Conservation (phyloP, 2,888 invertebrate species). For the Odontomyia ornata region DNA sequence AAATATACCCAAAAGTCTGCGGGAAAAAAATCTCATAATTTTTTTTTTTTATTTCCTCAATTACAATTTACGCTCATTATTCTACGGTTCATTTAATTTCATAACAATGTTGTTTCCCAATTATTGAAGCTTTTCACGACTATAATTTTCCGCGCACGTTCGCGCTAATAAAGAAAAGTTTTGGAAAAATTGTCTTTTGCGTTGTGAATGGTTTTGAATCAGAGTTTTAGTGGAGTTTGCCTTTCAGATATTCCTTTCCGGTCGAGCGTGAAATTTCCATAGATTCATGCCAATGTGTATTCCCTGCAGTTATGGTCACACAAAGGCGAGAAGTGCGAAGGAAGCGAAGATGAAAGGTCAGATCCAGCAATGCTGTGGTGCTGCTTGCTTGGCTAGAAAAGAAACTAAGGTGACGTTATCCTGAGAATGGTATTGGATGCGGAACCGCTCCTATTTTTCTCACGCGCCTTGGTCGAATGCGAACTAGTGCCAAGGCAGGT, state of each 20-base stretch:
- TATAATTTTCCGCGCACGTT: constrained; percentile 23
- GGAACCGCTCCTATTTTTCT: too few relatives aligned
- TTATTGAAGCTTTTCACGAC: constrained; percentile 14
- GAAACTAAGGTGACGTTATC: too few relatives aligned
- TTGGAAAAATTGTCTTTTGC: not conserved
- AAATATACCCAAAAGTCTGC: not conserved
- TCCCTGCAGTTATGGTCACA: too few relatives aligned
- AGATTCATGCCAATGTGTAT: too few relatives aligned
- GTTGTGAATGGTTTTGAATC: not conserved
- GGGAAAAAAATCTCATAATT: not conserved
- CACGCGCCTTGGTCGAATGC: not conserved
- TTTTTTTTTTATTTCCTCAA: constrained; percentile 1
- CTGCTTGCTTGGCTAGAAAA: too few relatives aligned
- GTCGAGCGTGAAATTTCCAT: too few relatives aligned
- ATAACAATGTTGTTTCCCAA: constrained; percentile 25
- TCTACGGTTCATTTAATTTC: constrained; percentile 36
- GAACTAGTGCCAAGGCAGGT: not conserved
- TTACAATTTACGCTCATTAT: constrained; percentile 39
- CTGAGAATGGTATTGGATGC: too few relatives aligned
- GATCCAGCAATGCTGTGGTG: too few relatives aligned
- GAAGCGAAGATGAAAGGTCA: too few relatives aligned
- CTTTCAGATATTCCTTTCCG: too few relatives aligned
- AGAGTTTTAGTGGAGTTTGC: too few relatives aligned
- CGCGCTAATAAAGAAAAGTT: not conserved
- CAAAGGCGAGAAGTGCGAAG: too few relatives aligned